Percentiles rank a stretch among this genome's conserved stretches.
Evolutionary conservation across 1,140 invertebrate genomes (phyloP).

Genomic region (Drosophila virilis): DNA sequence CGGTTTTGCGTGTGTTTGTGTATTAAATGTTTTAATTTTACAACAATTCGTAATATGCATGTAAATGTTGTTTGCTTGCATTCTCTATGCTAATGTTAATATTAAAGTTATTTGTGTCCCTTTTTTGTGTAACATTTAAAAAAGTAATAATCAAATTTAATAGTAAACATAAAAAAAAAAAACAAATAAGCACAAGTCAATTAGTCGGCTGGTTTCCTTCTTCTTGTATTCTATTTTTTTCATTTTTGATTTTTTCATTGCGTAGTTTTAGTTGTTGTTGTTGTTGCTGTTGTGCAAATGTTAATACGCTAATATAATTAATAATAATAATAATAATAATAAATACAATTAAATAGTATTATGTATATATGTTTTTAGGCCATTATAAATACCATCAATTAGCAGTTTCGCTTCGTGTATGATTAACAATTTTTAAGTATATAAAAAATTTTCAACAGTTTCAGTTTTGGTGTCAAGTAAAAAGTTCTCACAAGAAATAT

Average conservation of each 20-base stretch:
- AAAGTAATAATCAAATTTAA: constrained; percentile 68
- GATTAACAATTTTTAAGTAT: constrained; percentile 75
- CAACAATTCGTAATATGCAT: constrained; percentile 58
- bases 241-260: background rate
- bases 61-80: constrained; percentile 8
- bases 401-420: constrained; percentile 62
- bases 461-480: constrained; percentile 81
- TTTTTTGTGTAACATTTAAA: constrained; percentile 69
- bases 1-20: constrained; percentile 47
- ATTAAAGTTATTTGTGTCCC: constrained; percentile 64
- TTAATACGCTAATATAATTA: constrained; percentile 70
- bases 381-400: constrained; percentile 79
- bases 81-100: constrained; percentile 24
- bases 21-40: constrained; percentile 49
- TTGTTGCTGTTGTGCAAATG: constrained; percentile 50
- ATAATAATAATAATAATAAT: constrained; percentile 52
- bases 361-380: constrained; percentile 51
- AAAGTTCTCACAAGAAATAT: constrained; percentile 79
- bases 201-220: constrained; percentile 28
- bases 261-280: constrained; percentile 11
- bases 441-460: constrained; percentile 82
- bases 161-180: constrained; percentile 78
- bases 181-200: constrained; percentile 77
- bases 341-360: constrained; percentile 76
- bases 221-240: background rate